Evolutionary conservation across 2,797 vertebrate genomes (phyloP), one percentile per base, ranked within the genome.

Genomic region (Sphaeramia orbicularis): DNA sequence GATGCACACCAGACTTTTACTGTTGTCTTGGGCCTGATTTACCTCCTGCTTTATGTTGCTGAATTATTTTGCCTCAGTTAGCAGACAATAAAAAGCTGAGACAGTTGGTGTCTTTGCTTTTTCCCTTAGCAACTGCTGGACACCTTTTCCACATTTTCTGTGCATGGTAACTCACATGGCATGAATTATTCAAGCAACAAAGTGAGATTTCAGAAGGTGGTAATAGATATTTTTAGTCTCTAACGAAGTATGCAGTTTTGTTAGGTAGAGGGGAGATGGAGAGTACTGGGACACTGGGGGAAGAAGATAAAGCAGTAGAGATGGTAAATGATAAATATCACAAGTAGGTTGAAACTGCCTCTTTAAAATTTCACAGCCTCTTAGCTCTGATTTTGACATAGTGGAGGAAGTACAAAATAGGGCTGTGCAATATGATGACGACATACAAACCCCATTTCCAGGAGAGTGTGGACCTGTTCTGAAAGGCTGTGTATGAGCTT

Each of bases 171-270:
- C 57, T 70, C 50, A 8, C 51, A 75, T 61, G 64, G 35, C 78
- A 80, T 88, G 67, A 79, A 85, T 89, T 89, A 86, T 83, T 78
- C 68, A 65, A 70, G 70, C 73, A 68, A 40, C 43, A 69, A 70
- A 54, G 62, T n/a, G 45, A 67, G 74, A 62, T 74, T 80, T 80
- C 54, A 62, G 78, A 49, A 9, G 24, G 65, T 57, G 65, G 42
- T 21, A 43, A 27, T 11, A 48, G 13, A 45, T 85, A 76, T 87
- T 86, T 89, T 81, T 86, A 84, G 80, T 76, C 14, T 30, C 58
- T 55, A 0, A 42, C 58, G 43, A 64, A 53, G 52, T 45, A 75
- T 49, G 58, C 30, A 44, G 45, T 37, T 61, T 53, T 76, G 43
- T 51, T 35, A 21, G 45, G 55, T 57, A 21, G 27, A 56, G 64